These are phyloP conservation scores for Arge pagana DNA, from an alignment of 2,888 invertebrate species.

Conservation along the genomic window DNA sequence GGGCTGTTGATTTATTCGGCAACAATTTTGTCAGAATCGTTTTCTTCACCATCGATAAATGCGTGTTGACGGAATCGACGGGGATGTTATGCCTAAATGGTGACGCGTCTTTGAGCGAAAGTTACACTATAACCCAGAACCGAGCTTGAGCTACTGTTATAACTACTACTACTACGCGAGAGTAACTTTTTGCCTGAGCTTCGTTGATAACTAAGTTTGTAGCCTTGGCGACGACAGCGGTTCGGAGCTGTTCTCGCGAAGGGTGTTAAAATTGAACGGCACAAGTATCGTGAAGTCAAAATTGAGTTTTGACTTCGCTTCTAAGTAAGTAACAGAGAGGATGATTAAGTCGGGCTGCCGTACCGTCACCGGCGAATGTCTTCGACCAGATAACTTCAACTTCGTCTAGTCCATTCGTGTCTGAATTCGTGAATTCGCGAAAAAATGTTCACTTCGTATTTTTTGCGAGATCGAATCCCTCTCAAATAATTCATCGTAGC, in stretches of 20 bases:
- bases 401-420: conserved; percentile 41
- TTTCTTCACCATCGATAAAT: too few relatives aligned
- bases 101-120: too few relatives aligned
- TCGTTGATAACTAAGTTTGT: conserved; percentile 51
- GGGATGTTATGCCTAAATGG: too few relatives aligned
- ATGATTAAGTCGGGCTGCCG: conserved; percentile 47
- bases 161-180: too few relatives aligned
- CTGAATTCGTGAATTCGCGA: too few relatives aligned
- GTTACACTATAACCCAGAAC: conserved; percentile 15
- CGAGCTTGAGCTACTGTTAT: conserved; percentile 16
- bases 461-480: too few relatives aligned
- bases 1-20: too few relatives aligned
- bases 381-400: conserved; percentile 41
- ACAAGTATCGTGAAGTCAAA: conserved; percentile 41
- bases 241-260: conserved; percentile 41
- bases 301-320: conserved; percentile 54
- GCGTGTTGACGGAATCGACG: too few relatives aligned
- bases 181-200: conserved; percentile 26
- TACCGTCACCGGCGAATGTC: too few relatives aligned
- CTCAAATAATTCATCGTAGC: too few relatives aligned
- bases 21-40: too few relatives aligned
- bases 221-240: conserved; percentile 29
- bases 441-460: too few relatives aligned
- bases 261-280: conserved; percentile 55
- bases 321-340: conserved; percentile 54